Evolutionary conservation across 1,140 invertebrate species (phyloP), one percentile per base, ranked within the genome.

Genomic region (Leptopilina boulardi): DNA sequence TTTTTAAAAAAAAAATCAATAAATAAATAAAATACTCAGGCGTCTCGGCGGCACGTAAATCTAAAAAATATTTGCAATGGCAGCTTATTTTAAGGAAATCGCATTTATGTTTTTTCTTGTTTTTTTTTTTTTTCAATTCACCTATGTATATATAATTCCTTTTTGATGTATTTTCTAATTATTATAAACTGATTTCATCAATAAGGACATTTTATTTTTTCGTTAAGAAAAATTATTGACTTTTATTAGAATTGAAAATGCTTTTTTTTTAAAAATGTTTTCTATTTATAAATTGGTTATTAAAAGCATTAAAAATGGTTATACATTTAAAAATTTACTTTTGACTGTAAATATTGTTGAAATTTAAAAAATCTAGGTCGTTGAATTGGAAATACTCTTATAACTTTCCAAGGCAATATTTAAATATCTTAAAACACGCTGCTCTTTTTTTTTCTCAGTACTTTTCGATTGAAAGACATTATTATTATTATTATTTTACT

Each of bases 71-170:
- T 54, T 54, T 71, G 26, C 66, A 21, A 38, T 74, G 71, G 54
- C 71, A 74, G 54, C 70, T 30, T 38, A 38, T 38, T 38, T 75
- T 59, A 15, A 73, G 51, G 41, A 38, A 76, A 42, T 77, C 26
- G 38, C 34, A 75, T 73, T 8, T 76, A 77, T 54, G 74, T 76
- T 74, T 66, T 66, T 30, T 26, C 13, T 38, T 38, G 34, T 38
- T 70, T n/a, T n/a, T n/a, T 51, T 76, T 76, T 59, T 74, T 66
- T 66, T 30, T 26, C 3, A 66, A 30, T 59, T 59, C 10, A 30
- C n/a, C n/a, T n/a, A 11, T 15, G 2, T 2, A 23, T 3, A 59
- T 26, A 59, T 11, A 23, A 19, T 13, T 11, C 30, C 23, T 26
- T 23, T 10, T 47, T 47, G 3, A 47, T 15, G 11, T 47, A 2